Base-by-base conservation (phyloP, 1,140 invertebrate species). In the Camponotus floridanus region DNA sequence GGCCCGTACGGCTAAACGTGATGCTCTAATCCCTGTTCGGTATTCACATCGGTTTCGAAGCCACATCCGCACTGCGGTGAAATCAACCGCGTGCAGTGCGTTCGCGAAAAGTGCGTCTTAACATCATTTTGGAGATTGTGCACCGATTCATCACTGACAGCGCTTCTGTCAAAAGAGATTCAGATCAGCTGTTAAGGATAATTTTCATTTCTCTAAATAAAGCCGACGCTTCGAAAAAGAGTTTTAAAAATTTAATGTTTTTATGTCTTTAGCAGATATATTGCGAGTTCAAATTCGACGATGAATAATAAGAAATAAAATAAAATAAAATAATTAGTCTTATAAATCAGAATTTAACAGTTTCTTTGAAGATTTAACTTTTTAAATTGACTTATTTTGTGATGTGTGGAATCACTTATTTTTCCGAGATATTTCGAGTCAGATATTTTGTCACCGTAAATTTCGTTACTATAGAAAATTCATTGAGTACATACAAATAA, bases 1-100 rank as follows among this genome's bases (percentile, higher is more conserved):
- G 59, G 68, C 62, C 62, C 51, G 86, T 33, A 80, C 74, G 57
- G 55, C 26, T 76, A 83, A 78, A 89, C 86, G 88, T 36, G 45
- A 13, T 59, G 68, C 55, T 48, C 39, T 83, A 83, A 83, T 83
- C 79, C 79, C 5, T 31, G 42, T 61, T 61, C 55, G 68, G 79
- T 83, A 74, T 83, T 83, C 79, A 74, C 68, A 74, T 61, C 68
- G 79, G 68, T 83, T 83, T 62, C 68, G 79, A 83, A 83, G 79
- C 68, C 79, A 62, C 68, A 83, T 83, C 68, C 55, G 79, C 79
- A 61, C 55, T 73, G 79, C 57, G 79, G 68, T 74, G 79, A 83
- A 83, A 74, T 83, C 79, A 83, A 83, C 79, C 55, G 39, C 65
- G 65, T 3, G n/a, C 78, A 45, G 31, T 26, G 26, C 39, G 26